Evolutionary conservation across 1,140 invertebrate genomes (phyloP).

Genomic region (Polyergus mexicanus): DNA sequence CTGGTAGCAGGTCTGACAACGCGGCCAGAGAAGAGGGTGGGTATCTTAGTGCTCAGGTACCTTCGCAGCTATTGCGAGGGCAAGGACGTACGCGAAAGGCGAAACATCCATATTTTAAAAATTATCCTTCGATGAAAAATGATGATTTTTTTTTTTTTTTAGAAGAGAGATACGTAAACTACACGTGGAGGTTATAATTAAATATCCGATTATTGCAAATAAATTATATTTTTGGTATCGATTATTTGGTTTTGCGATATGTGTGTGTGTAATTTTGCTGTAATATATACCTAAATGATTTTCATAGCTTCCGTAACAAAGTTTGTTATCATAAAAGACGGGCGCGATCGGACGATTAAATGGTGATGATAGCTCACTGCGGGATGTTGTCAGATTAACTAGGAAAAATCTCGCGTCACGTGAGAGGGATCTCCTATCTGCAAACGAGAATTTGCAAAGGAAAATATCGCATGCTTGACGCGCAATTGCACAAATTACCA

Average conservation of each 20-base stretch:
- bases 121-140: background rate
- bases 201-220: background rate
- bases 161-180: background rate
- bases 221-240: background rate
- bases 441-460: background rate
- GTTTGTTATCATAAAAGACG: conserved; percentile 11
- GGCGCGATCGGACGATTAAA: conserved; percentile 2
- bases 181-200: background rate
- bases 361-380: conserved; percentile 9
- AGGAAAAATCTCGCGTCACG: conserved; percentile 18
- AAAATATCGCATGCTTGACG: conserved; percentile 38
- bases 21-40: conserved; percentile 34
- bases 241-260: background rate
- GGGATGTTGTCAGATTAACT: conserved; percentile 11
- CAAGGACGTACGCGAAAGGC: background rate
- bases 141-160: no score
- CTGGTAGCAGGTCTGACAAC: conserved; percentile 72
- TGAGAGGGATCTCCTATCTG: conserved; percentile 1
- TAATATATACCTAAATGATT: background rate
- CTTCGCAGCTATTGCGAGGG: background rate
- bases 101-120: background rate
- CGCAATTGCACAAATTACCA: conserved; percentile 3
- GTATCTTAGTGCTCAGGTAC: conserved; percentile 14
- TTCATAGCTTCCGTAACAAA: conserved; percentile 6
- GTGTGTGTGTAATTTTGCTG: background rate